A percentile compares a stretch with the other conserved stretches of the same genome.
phyloP scores from a whole-genome alignment of 2,113 vertebrate species.

The Engystomops pustulosus region DNA sequence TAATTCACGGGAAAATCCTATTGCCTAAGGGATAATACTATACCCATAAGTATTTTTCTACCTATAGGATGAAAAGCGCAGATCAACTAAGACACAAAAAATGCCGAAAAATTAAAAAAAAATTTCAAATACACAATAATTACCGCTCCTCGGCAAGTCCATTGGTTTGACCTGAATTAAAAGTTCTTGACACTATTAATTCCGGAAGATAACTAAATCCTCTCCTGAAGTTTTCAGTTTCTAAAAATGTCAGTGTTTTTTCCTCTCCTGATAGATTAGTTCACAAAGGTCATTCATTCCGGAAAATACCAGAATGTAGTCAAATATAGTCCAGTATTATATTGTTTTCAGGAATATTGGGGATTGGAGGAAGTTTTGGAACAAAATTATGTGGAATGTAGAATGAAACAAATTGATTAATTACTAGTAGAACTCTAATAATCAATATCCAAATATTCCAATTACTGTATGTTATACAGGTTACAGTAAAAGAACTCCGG shows the following conservation, averaged over 20 bases:
- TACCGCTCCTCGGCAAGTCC: background rate
- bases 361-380: background rate
- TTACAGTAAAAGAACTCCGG: too few species aligned
- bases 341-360: background rate
- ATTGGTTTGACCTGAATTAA: slow-evolving; percentile 5
- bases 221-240: slow-evolving; percentile 26
- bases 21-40: slow-evolving; percentile 23
- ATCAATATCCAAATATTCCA: too few species aligned
- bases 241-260: slow-evolving; percentile 21
- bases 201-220: slow-evolving; percentile 10
- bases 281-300: background rate
- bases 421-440: too few species aligned
- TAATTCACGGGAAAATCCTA: slow-evolving; percentile 21
- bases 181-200: slow-evolving; percentile 11
- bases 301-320: background rate
- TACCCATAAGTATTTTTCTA: background rate
- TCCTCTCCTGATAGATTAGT: background rate
- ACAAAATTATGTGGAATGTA: background rate
- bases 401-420: too few species aligned
- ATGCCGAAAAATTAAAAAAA: background rate
- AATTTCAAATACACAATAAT: background rate
- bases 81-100: background rate
- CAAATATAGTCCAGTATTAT: background rate
- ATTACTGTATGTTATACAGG: too few species aligned
- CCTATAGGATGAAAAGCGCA: background rate